phyloP scores from a whole-genome alignment of 2,113 vertebrate genomes.

The human (Homo sapiens) region DNA sequence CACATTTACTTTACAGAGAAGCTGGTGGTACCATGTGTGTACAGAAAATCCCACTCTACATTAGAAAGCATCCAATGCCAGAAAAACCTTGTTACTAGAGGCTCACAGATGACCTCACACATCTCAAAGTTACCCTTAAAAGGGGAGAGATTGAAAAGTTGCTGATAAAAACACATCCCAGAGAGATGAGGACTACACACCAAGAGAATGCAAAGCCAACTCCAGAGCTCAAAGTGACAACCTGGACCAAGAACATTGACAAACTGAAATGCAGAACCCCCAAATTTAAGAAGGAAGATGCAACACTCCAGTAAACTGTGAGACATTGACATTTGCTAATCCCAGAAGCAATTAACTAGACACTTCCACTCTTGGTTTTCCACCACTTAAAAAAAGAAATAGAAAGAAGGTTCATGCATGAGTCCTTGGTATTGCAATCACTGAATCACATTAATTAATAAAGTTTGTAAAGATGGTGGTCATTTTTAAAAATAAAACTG shows the following conservation, averaged over 20 bases:
- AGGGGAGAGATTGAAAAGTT: background rate
- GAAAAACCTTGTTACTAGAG: background rate
- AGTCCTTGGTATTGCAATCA: background rate
- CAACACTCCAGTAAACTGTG: slow-evolving; percentile 43
- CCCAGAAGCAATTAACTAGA: slow-evolving; percentile 52
- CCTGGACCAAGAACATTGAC: background rate
- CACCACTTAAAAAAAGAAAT: slow-evolving; percentile 43
- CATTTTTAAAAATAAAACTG: slow-evolving; percentile 15
- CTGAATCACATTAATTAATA: background rate
- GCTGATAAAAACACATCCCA: background rate
- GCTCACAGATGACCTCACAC: background rate
- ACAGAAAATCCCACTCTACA: background rate
- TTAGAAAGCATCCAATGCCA: background rate
- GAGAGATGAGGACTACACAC: background rate
- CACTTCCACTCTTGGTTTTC: background rate
- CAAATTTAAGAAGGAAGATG: slow-evolving; percentile 60
- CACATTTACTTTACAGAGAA: background rate
- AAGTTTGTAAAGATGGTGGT: background rate
- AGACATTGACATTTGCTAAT: background rate
- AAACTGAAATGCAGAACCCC: slow-evolving; percentile 62
- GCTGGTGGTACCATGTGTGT: background rate
- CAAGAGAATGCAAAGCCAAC: background rate
- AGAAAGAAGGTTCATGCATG: background rate
- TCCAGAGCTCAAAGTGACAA: background rate
- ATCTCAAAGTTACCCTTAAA: background rate